Evolutionary conservation across 2,797 vertebrate genomes (phyloP), one percentile per base, ranked within the genome.

Genomic region (Chaunax sp.): DNA sequence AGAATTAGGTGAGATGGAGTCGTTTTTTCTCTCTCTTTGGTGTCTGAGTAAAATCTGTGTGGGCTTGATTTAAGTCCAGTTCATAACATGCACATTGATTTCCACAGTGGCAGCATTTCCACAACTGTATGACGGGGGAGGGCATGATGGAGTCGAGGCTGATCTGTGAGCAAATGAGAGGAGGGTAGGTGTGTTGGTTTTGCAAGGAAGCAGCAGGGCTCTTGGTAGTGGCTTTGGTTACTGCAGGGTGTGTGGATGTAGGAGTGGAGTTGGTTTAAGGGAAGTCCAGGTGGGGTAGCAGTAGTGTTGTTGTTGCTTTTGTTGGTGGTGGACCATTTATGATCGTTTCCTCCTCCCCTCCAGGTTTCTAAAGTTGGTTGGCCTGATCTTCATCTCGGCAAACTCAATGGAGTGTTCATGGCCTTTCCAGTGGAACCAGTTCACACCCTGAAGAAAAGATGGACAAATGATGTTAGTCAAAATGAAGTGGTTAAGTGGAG

Each of bases 371-470:
- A 98, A 98, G 93, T 95, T 98, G 87, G 95, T 93, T 2, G 97
- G 97, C 80, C 97, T 93, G 83, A 99, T 88, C 89, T 98, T 99
- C 97, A 99, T 99, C 90, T 98, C 97, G 0, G 97, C 97, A 38
- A 97, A 98, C 88, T 97, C 93, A 22, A 99, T 95, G 13, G 97
- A 99, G 55, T 98, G 93, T 77, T 98, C 96, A 0, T 99, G 97
- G 64, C 97, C 97, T 84, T 98, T 99, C 97, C 97, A 98, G 83
- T 98, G 97, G 94, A 97, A 99, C 97, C 97, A 98, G 92, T 99
- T 99, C 22, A 99, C 92, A 0, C 97, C 97, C 97, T 99, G 78
- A 1, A 62, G 55, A 41, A 2, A 25, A 53, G 10, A 60, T 1
- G 23, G 33, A 64, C 5, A 63, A 23, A 30, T 14, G 0, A 20